These are phyloP conservation scores for Epinotia ramella DNA, from an alignment of 2,888 invertebrate genomes.

Conservation along the genomic window DNA sequence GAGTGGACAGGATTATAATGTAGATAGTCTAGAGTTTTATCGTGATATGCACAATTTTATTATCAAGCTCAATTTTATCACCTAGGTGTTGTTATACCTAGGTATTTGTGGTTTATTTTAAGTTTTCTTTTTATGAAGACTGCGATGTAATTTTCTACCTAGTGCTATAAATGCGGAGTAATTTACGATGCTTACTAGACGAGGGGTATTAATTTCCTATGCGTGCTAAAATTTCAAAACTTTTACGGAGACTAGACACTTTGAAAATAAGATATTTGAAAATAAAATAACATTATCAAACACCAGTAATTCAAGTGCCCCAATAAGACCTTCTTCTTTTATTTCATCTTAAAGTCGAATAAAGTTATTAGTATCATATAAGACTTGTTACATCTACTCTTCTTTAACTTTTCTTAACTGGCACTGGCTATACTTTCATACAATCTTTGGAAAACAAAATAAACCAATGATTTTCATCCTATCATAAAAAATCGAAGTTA, in stretches of 20 bases:
- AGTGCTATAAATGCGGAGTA: constrained; percentile 11
- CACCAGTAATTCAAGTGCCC: background rate
- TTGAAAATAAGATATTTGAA: too few species aligned
- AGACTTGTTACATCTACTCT: background rate
- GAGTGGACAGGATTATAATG: background rate
- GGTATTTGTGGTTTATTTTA: constrained; percentile 12
- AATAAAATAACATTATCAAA: too few species aligned
- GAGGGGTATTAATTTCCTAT: constrained; percentile 9
- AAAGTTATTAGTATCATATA: background rate
- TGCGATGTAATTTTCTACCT: constrained; percentile 24
- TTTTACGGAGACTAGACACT: background rate
- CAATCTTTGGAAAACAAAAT: background rate
- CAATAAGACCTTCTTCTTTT: background rate
- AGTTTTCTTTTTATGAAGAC: constrained; percentile 20
- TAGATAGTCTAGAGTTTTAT: constrained; percentile 12
- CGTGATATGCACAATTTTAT: constrained; percentile 17
- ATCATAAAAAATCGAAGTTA: background rate
- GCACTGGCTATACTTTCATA: too few species aligned
- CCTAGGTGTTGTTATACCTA: constrained; percentile 6
- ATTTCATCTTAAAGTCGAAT: background rate
- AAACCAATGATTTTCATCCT: background rate
- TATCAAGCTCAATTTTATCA: constrained; percentile 17
- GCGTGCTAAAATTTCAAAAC: background rate
- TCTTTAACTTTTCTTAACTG: background rate
- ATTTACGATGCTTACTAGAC: constrained; percentile 15